Evolutionary conservation across 2,797 vertebrate species (phyloP).

Genomic region (Periophthalmus magnuspinnatus): DNA sequence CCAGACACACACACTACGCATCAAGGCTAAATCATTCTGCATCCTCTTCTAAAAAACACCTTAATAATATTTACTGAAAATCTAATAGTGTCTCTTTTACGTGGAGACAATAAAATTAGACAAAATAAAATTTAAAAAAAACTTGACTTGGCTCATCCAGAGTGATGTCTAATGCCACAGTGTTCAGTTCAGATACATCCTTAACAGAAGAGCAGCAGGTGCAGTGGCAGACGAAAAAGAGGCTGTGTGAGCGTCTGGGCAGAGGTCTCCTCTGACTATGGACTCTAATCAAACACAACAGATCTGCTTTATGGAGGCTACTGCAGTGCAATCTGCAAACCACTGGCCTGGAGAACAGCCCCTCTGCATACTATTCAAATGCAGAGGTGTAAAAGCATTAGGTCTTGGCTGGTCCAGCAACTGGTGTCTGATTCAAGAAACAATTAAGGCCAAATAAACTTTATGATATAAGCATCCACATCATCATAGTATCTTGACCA

Average conservation of each 20-base stretch:
- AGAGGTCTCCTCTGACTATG: background rate
- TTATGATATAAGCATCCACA: slow-evolving; percentile 57
- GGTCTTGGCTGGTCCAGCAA: slow-evolving; percentile 20
- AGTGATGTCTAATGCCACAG: slow-evolving; percentile 6
- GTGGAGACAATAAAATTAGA: background rate
- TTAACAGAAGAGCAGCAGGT: slow-evolving; percentile 38
- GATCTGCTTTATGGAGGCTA: too few species aligned
- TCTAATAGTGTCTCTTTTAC: background rate
- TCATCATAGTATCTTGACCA: slow-evolving; percentile 57
- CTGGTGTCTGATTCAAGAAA: slow-evolving; percentile 48
- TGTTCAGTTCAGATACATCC: slow-evolving; percentile 18
- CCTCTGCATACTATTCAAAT: too few species aligned
- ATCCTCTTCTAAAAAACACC: slow-evolving; percentile 10
- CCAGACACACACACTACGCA: slow-evolving; percentile 49
- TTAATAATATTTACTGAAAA: background rate
- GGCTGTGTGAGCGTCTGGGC: background rate
- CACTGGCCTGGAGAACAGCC: too few species aligned
- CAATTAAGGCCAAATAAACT: slow-evolving; percentile 56
- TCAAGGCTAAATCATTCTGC: slow-evolving; percentile 22
- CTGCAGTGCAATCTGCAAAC: too few species aligned
- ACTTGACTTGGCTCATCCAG: slow-evolving; percentile 17
- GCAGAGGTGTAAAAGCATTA: background rate
- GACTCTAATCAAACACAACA: slow-evolving; percentile 12
- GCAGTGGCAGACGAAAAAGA: slow-evolving; percentile 30
- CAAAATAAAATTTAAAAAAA: slow-evolving; percentile 11